These are phyloP conservation scores for Euzophera pinguis DNA, from an alignment of 2,888 invertebrate species.

Conservation along the genomic window DNA sequence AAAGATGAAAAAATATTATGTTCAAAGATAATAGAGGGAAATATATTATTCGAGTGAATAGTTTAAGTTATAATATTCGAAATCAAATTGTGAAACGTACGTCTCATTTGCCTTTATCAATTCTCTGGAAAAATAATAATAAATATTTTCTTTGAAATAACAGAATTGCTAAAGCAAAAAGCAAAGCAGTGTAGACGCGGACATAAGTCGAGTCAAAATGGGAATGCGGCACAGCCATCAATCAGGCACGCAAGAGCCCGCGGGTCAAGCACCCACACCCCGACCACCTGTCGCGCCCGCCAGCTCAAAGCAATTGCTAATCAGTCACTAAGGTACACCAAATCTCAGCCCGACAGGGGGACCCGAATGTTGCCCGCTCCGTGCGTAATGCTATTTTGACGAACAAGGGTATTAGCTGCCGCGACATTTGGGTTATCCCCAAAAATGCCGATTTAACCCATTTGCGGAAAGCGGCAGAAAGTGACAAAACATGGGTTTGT, in stretches of 20 bases:
- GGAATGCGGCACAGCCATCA: conserved; percentile 54
- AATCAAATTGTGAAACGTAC: too few relatives aligned
- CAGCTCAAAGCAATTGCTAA: conserved; percentile 71
- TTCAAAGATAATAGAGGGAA: too few relatives aligned
- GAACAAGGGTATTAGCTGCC: conserved; percentile 56
- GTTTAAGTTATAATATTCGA: too few relatives aligned
- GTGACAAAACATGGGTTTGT: conserved; percentile 11
- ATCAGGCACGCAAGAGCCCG: conserved; percentile 60
- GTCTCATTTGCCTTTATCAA: too few relatives aligned
- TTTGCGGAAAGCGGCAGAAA: conserved; percentile 14
- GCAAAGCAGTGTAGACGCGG: conserved; percentile 39
- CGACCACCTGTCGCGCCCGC: conserved; percentile 73
- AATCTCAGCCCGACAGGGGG: conserved; percentile 68
- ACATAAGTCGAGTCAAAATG: conserved; percentile 49
- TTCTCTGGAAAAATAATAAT: too few relatives aligned
- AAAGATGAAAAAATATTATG: too few relatives aligned
- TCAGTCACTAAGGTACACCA: conserved; percentile 76
- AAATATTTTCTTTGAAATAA: conserved; percentile 21
- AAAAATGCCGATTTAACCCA: conserved; percentile 28
- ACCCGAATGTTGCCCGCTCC: conserved; percentile 29
- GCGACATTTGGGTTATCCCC: conserved; percentile 38
- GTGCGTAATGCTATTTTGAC: conserved; percentile 66
- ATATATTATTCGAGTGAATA: too few relatives aligned
- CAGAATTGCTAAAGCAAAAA: conserved; percentile 12
- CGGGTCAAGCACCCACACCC: conserved; percentile 55